These are phyloP conservation scores for Hermodice carunculata DNA, from an alignment of 2,888 invertebrate species.

Conservation along the genomic window DNA sequence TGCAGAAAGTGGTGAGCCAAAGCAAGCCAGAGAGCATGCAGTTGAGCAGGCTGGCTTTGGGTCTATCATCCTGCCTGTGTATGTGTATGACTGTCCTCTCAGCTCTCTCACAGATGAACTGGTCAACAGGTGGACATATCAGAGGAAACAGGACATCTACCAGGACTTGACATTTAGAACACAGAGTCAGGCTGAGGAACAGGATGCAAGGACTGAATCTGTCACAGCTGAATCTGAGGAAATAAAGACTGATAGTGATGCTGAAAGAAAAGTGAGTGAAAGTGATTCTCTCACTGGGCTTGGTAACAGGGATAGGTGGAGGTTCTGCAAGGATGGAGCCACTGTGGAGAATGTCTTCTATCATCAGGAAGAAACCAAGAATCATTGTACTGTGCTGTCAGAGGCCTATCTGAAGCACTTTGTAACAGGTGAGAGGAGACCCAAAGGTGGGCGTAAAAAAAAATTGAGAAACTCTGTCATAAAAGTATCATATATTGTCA, in stretches of 20 bases:
- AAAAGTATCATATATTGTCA: no score
- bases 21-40: no score
- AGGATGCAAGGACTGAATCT: background rate
- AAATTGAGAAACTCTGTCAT: no score
- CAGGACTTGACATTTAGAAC: slow-evolving; percentile 61
- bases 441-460: no score
- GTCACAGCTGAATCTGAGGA: background rate
- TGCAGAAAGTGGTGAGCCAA: no score
- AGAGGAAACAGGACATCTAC: slow-evolving; percentile 54
- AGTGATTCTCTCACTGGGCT: background rate
- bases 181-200: background rate
- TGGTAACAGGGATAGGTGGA: slow-evolving; percentile 1
- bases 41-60: background rate
- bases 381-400: slow-evolving; percentile 74
- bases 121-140: slow-evolving; percentile 55
- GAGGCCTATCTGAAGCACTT: slow-evolving; percentile 77
- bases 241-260: background rate
- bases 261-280: slow-evolving; percentile 12
- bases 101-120: slow-evolving; percentile 72
- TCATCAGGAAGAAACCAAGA: slow-evolving; percentile 69
- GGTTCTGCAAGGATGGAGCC: background rate
- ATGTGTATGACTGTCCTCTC: slow-evolving; percentile 79
- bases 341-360: slow-evolving; percentile 34
- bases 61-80: slow-evolving; percentile 73
- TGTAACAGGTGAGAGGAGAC: slow-evolving; percentile 71